Base-by-base conservation (phyloP, 2,797 vertebrate species). In the Pseudochirops corinnae region DNA sequence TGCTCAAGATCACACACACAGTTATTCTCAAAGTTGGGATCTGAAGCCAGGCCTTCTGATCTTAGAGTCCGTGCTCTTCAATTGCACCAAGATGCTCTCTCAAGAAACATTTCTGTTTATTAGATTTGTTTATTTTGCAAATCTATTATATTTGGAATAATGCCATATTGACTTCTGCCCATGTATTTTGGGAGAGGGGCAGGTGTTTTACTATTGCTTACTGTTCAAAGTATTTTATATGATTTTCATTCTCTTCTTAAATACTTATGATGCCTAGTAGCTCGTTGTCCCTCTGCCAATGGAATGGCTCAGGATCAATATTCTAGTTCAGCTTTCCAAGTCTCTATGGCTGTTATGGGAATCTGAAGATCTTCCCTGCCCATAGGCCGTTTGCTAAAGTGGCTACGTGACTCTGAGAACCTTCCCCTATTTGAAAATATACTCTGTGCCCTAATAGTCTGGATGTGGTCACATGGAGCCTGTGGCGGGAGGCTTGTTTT, bases 141-240 rank as follows among this genome's bases (percentile, higher is more conserved):
- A 93, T 94, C 56, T 95, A 91, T 91, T 94, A 21, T 94, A 96
- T 94, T 94, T 94, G 91, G 94, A 96, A 95, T 94, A 96, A 93
- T 52, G 95, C 91, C 95, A 96, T 94, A 90, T 96, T 95, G 95
- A 91, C 95, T 95, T 93, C 94, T 91, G 62, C 93, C 92, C 90
- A 87, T 82, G 92, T 28, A 24, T 56, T 92, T 94, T 93, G 57
- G 62, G 4, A 67, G 67, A 5, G 33, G n/a, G 16, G 21, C 53
- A 39, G 5, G 16, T 94, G 74, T 96, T 92, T 95, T 53, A 53
- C 24, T 90, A 60, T 74, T 90, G 90, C 52, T 24, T 92, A 93
- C 94, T 96, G 90, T 94, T 90, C 92, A 92, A 94, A 95, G 33
- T 96, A 94, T 96, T 97, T 97, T 95, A 93, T 82, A 94, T 60